Evolutionary conservation across 2,888 invertebrate species (phyloP), one percentile per base, ranked within the genome.

Genomic region (Rhimphoctona megacephalus): DNA sequence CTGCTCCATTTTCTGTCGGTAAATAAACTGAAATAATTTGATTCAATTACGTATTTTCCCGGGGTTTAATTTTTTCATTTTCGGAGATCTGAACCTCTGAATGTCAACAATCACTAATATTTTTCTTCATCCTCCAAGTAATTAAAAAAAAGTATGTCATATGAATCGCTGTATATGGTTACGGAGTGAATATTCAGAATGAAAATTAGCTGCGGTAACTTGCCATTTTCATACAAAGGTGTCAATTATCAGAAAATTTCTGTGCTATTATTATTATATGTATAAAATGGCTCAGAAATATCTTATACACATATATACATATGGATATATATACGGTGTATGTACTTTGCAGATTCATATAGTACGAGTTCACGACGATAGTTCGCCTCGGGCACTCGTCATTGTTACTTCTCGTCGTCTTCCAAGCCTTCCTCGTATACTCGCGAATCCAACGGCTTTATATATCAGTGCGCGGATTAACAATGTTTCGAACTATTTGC

Each of bases 401-500:
- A 85, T 85, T 85, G 85, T 85, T 85, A 82, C 78, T 79, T 54
- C 54, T 69, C 69, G 73, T 83, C 82, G 79, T 76, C 81, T 85
- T 46, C 64, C 70, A 70, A 67, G 49, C 66, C 66, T 77, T 46
- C 49, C 77, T 46, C 77, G 33, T 33, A 33, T 43, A 17, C 66
- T 30, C 66, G 52, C 76, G 76, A 52, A 57, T 76, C 67, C 36
- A 83, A 46, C 57, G 70, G 66, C 49, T 82, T 43, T 69, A 74
- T 89, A 90, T 88, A 89, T 86, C 79, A 74, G 87, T 80, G 72
- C 86, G 81, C 66, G 88, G 88, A 89, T 91, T 90, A 90, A 90
- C 89, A 89, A 89, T 90, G 89, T 89, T 89, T 86, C 85, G 87
- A 90, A 90, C 90, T 89, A 91, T 91, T 91, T 89, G 85, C 82